phyloP scores from a whole-genome alignment of 2,888 invertebrate species.

The Limenitis camilla region DNA sequence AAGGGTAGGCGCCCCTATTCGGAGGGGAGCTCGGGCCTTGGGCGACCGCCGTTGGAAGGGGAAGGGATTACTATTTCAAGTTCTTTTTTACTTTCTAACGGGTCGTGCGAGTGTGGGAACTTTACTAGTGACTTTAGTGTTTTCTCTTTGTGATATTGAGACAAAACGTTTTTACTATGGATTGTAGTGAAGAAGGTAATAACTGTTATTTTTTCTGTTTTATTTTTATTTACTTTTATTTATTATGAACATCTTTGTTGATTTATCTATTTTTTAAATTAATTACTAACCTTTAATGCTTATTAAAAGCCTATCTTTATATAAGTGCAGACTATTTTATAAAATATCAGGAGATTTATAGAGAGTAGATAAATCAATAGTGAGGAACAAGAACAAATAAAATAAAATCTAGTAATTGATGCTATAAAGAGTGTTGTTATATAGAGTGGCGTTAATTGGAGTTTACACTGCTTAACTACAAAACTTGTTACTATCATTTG shows the following conservation, averaged over 20 bases:
- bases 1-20: constrained; percentile 70
- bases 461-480: too few species aligned
- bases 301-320: too few species aligned
- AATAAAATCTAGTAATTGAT: too few species aligned
- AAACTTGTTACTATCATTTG: not conserved
- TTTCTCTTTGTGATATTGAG: constrained; percentile 3
- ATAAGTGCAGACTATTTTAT: too few species aligned
- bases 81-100: constrained; percentile 47
- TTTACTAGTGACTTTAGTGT: constrained; percentile 22
- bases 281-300: too few species aligned
- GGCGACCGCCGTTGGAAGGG: constrained; percentile 58
- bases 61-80: constrained; percentile 56
- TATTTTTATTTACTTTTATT: not conserved
- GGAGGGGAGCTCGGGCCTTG: constrained; percentile 64
- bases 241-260: too few species aligned
- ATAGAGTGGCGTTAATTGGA: too few species aligned
- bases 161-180: constrained; percentile 4
- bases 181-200: constrained; percentile 8
- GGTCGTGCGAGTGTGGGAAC: constrained; percentile 35
- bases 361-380: too few species aligned
- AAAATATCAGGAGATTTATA: too few species aligned
- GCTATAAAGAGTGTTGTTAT: too few species aligned
- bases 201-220: not conserved
- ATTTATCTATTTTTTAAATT: too few species aligned
- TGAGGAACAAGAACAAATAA: too few species aligned